Evolutionary conservation across 2,888 invertebrate genomes (phyloP), one percentile per base, ranked within the genome.

Genomic region (Cataglyphis rosenhaueri): DNA sequence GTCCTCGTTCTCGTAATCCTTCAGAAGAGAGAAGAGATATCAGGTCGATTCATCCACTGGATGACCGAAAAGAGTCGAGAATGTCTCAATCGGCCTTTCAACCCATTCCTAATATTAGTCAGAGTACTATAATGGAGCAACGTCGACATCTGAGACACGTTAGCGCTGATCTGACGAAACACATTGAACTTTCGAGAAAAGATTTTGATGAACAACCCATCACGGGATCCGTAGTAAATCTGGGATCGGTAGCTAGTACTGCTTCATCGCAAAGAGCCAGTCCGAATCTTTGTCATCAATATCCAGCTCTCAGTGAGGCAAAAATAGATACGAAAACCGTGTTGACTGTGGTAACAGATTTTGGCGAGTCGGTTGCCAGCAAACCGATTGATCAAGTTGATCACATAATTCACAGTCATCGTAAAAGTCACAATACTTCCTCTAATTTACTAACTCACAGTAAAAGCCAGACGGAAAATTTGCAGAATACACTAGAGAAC

Each of bases 321-420:
- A 93, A 93, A 71, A 83, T 93, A 2, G 93, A 94, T 65, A 82
- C 92, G 0, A 94, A 94, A 78, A 90, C 91, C 3, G 84, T 92
- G 3, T 76, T 94, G 57, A 93, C 92, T 0, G 91, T 94, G 6
- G 91, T 93, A 1, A 93, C 93, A 0, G 94, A 94, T 71, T 94
- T 94, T 71, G 91, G 90, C 3, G 94, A 94, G 3, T 66, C 90
- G 0, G 81, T 71, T 8, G 84, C 90, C 0, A 65, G 84, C n/a
- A 94, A 94, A 65, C 90, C 91, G 4, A 81, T 89, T 29, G 94
- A 94, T 8, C 94, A 94, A 44, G 90, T 92, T 0, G 94, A 94
- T 83, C 94, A 94, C 57, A 94, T 94, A 57, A 94, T 94, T 38
- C 94, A 94, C 76, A 94, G 94, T 68, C 94, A 94, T 75, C 92